Base-by-base conservation (phyloP, 1,140 invertebrate genomes). In the Drosophila kurseongensis region DNA sequence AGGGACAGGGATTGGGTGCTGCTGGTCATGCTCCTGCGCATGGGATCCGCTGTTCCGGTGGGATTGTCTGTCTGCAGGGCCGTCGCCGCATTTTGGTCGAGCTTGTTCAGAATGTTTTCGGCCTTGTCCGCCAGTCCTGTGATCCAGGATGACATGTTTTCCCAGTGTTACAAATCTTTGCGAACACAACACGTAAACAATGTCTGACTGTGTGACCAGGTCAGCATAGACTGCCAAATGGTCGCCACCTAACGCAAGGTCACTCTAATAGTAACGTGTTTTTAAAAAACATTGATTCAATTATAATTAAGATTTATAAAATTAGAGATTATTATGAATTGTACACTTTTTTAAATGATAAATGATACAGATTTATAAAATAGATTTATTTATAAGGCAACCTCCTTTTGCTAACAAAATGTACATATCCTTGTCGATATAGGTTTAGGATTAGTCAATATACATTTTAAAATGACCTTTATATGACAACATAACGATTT, bases 11-110 rank as follows among this genome's bases (percentile, higher is more conserved):
- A 89, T 54, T 90, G 81, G 8, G 81, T 75, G 41, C 81, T 89
- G 16, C 81, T 90, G 7, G 57, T 79, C 38, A 90, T 55, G 54
- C 78, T 88, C 40, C 61, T 78, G 13, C 81, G 81, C 78, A 88
- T 81, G 1, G 71, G 54, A 56, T 78, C 78, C 12, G 42, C 35
- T 3, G 58, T 23, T 9, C 65, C 65, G 2, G 65, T 36, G 32
- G 51, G 13, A n/a, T 42, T 60, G 8, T 88, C 84, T 0, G 45
- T 72, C 1, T 88, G 84, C 23, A 88, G 55, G 2, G 96, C 96
- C 14, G 94, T 94, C 0, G 96, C 97, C n/a, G 97, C 97, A 93
- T 96, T 96, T 85, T 97, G 94, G 84, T 98, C 97, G 36, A 98
- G 94, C 93, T 96, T 97, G 91, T 97, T 97, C 9, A 98, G 92